phyloP scores from a whole-genome alignment of 2,797 vertebrate genomes.

The Phoebastria nigripes region DNA sequence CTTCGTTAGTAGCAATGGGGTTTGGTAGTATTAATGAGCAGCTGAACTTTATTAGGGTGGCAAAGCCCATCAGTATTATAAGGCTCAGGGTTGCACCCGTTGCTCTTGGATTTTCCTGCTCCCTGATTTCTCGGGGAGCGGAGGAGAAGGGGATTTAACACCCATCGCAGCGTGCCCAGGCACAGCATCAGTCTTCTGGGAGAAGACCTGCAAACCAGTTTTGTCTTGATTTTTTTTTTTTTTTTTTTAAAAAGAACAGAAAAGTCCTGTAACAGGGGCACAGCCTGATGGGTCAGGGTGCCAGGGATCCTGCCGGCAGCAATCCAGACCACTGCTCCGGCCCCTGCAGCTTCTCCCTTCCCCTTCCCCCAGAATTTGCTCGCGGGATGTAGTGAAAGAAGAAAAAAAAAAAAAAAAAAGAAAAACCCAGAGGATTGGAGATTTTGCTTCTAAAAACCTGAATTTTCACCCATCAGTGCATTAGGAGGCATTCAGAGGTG shows the following conservation, averaged over 20 bases:
- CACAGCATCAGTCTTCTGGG: neutral
- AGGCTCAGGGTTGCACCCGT: neutral
- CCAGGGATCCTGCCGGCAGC: neutral
- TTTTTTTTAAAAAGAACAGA: neutral
- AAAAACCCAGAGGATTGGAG: neutral
- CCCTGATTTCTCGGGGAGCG: neutral
- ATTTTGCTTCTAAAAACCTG: neutral
- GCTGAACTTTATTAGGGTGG: neutral
- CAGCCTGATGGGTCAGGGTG: neutral
- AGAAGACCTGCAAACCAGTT: conserved; percentile 24
- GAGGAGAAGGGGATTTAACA: neutral
- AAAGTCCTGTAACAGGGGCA: neutral
- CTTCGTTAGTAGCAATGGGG: neutral
- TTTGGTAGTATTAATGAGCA: conserved; percentile 1
- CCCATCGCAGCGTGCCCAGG: neutral
- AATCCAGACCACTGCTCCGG: neutral
- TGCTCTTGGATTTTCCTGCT: neutral
- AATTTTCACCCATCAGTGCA: neutral
- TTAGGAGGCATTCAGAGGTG: neutral
- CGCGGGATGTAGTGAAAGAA: neutral
- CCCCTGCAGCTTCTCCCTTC: neutral
- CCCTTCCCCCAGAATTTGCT: neutral
- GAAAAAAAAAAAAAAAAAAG: neutral
- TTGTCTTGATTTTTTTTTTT: neutral
- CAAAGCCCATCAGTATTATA: conserved; percentile 30